Base-by-base conservation (phyloP, 2,888 invertebrate species). In the Netelia melanura region DNA sequence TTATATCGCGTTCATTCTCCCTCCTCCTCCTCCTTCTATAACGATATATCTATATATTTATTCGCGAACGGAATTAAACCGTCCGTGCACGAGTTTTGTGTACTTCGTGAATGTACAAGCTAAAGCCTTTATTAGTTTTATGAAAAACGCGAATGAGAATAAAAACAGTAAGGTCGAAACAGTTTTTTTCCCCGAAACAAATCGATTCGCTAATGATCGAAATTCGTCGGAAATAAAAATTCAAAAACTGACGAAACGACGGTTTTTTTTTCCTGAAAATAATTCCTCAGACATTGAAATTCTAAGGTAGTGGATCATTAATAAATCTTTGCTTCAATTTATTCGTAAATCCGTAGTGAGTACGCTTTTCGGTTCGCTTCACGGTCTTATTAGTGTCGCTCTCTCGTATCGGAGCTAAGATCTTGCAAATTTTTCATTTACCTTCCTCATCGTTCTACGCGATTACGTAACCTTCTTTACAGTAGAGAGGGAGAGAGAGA, bases 41-140 rank as follows among this genome's bases (percentile, higher is more conserved):
- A n/a, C 23, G 21, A 8, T n/a, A 61, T 23, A 44, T 38, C 21
- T 1, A 38, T 1, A 21, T 38, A 61, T 43, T 5, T 9, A 21
- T 38, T 21, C 43, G 9, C 3, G 10, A 14, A 8, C 8, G 23
- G 44, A 67, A 67, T 23, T 48, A 17, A 58, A 74, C 58, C 61
- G 61, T 48, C 9, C 17, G n/a, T 71, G 56, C 44, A 23, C 3
- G 21, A 1, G 62, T 10, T 58, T 48, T 67, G 38, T 64, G 67
- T 44, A 54, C 56, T 77, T 77, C n/a, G 9, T 67, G 67, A 67
- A 67, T 58, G 56, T 44, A 48, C 43, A 21, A 67, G 25, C 9
- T 5, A 25, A 52, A 8, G 14, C 38, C 8, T 52, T 72, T 72
- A 72, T 72, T 58, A 58, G 43, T 38, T 72, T 21, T 38, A 17